phyloP scores from a whole-genome alignment of 2,797 vertebrate species.

The Brachyalestes nurse region DNA sequence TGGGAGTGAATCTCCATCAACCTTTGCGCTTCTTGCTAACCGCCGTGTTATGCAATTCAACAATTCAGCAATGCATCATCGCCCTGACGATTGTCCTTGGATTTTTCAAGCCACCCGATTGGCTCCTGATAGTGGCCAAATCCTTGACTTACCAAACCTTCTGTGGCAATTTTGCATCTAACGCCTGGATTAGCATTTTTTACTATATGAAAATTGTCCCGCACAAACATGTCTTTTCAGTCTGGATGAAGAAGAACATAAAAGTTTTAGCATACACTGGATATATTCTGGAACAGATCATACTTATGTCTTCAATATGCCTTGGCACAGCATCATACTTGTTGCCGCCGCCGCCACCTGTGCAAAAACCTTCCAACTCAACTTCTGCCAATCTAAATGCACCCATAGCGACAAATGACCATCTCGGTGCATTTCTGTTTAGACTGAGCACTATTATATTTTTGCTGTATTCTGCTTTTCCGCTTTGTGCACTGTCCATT shows the following conservation, averaged over 20 bases:
- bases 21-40: slow-evolving; percentile 1
- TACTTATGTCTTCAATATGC: neutral
- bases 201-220: slow-evolving; percentile 19
- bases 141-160: neutral
- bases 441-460: neutral
- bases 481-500: neutral
- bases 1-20: neutral
- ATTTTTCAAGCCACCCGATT: neutral
- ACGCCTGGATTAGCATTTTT: slow-evolving; percentile 13
- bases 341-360: neutral
- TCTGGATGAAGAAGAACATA: slow-evolving; percentile 19
- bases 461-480: neutral
- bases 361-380: neutral
- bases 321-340: neutral
- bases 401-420: neutral
- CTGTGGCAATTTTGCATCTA: neutral
- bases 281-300: neutral
- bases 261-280: neutral
- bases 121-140: neutral
- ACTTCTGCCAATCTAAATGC: neutral
- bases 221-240: neutral
- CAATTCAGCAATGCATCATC: neutral
- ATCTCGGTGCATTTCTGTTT: neutral
- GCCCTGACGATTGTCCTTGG: neutral
- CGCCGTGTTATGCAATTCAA: neutral